Percentiles rank a stretch among this genome's conserved stretches.
phyloP scores from a whole-genome alignment of 2,797 vertebrate genomes.

The Mycteria americana region DNA sequence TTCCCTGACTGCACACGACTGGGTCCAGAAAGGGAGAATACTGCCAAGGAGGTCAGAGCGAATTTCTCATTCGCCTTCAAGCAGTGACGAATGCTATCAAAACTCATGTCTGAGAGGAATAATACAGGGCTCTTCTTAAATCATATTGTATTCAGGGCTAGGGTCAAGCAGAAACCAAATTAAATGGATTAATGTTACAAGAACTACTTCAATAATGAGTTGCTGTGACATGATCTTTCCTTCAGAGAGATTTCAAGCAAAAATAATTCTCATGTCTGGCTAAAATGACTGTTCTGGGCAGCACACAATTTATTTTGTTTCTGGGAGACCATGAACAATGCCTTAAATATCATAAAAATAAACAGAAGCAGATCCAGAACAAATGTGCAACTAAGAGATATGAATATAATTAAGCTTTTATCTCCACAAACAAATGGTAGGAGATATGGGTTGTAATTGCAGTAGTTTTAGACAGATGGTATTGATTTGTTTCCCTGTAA shows the following conservation, averaged over 20 bases:
- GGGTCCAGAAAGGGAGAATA: not conserved
- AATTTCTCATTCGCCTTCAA: not conserved
- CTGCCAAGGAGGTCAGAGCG: not conserved
- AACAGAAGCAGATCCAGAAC: not conserved
- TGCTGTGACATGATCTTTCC: not conserved
- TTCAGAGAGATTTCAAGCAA: not conserved
- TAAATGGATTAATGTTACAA: not conserved
- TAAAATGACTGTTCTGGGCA: not conserved
- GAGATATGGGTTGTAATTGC: not conserved
- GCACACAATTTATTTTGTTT: not conserved
- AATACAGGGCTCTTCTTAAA: not conserved
- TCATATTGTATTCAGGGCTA: not conserved
- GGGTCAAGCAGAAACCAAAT: not conserved
- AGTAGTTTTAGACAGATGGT: not conserved
- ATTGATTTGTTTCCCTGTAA: not conserved
- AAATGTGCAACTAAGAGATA: not conserved
- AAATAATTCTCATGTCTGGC: not conserved
- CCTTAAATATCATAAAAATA: not conserved
- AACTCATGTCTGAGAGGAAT: not conserved
- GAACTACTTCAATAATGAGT: not conserved
- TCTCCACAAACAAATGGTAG: not conserved
- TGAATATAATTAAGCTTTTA: not conserved
- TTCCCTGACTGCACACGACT: rapidly evolving
- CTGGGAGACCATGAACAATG: not conserved
- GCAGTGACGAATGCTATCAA: not conserved